Evolutionary conservation across 2,888 invertebrate species (phyloP).

Genomic region (Nemotelus pantherinus): DNA sequence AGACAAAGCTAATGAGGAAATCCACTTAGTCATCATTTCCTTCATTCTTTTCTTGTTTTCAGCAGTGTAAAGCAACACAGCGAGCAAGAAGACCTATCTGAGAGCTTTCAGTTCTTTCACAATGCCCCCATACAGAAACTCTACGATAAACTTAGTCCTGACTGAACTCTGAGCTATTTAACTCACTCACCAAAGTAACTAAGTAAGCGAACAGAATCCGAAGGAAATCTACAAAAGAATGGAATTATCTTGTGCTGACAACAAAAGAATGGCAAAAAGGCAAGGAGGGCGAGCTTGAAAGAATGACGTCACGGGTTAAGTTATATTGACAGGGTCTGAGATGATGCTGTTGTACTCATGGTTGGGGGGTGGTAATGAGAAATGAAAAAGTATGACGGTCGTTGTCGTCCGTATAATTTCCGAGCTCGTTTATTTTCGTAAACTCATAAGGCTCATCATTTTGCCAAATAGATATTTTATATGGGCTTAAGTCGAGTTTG

Average conservation of each 20-base stretch:
- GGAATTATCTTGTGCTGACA: constrained; percentile 21
- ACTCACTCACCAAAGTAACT: neutral
- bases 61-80: neutral
- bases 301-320: neutral
- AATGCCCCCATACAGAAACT: too few relatives aligned
- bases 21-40: constrained; percentile 38
- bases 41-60: neutral
- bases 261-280: neutral
- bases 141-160: neutral
- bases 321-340: constrained; percentile 19
- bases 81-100: too few relatives aligned
- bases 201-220: neutral
- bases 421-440: neutral
- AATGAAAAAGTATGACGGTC: neutral
- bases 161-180: neutral
- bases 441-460: constrained; percentile 16
- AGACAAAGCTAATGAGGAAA: constrained; percentile 30
- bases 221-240: constrained; percentile 1
- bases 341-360: neutral
- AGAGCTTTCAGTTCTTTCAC: too few relatives aligned
- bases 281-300: neutral
- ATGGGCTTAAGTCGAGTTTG: neutral
- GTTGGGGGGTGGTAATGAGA: neutral
- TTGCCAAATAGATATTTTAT: neutral
- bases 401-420: neutral